Conservation (phyloP, 2,797 vertebrate species). For the Sebastes itinus region DNA sequence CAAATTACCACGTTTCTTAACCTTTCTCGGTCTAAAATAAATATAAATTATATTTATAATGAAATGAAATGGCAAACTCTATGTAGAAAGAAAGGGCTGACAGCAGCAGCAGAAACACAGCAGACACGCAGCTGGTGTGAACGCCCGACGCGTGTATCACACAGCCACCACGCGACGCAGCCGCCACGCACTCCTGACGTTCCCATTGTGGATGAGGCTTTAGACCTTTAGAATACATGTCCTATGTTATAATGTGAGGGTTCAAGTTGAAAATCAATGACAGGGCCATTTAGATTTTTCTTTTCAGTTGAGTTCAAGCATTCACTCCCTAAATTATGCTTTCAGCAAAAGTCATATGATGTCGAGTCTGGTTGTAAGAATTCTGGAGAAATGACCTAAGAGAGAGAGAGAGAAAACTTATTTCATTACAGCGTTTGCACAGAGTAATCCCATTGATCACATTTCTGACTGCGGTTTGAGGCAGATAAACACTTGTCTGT, state of each 20-base stretch:
- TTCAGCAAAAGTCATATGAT: neutral
- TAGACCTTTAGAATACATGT: neutral
- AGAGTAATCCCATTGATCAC: constrained; percentile 52
- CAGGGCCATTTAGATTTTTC: neutral
- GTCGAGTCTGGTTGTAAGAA: neutral
- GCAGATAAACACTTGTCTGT: constrained; percentile 56
- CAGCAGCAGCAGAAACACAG: too few relatives aligned
- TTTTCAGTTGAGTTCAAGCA: neutral
- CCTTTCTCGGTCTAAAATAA: too few relatives aligned
- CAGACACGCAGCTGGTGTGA: too few relatives aligned
- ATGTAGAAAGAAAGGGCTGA: too few relatives aligned
- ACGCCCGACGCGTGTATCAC: too few relatives aligned
- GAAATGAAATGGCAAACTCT: too few relatives aligned
- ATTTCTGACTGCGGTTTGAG: constrained; percentile 44
- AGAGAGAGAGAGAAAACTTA: neutral
- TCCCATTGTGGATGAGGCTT: too few relatives aligned
- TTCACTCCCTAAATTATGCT: neutral
- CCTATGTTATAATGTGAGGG: neutral
- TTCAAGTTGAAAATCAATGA: neutral
- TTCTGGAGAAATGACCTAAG: neutral
- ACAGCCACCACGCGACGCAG: too few relatives aligned
- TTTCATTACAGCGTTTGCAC: constrained; percentile 20
- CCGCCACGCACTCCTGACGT: too few relatives aligned
- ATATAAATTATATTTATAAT: too few relatives aligned
- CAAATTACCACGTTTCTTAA: too few relatives aligned